Base-by-base conservation (phyloP, 2,797 vertebrate species). In the Erethizon dorsatum region DNA sequence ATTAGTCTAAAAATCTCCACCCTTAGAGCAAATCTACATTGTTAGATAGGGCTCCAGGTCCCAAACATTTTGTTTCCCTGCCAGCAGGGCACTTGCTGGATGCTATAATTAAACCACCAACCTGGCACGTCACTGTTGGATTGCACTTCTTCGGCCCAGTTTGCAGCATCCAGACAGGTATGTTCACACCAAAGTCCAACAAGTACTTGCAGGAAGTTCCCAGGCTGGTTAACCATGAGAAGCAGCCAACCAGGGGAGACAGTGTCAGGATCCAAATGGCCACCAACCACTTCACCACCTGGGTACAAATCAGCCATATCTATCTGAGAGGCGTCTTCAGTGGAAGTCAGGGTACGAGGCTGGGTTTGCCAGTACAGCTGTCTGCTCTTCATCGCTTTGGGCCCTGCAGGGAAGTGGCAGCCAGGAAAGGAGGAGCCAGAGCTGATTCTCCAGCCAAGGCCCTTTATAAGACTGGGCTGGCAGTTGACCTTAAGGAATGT, bases 21-120 rank as follows among this genome's bases (percentile, higher is more conserved):
- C 94, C 56, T 83, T 20, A 3, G 8, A 63, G 15, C 47, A 61
- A 86, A 89, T 83, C 86, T 52, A 15, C 33, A 37, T 57, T 59
- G n/a, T 75, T 89, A 65, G 92, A 80, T 87, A 84, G 77, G 52
- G 56, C 93, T 82, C 75, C 83, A 75, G 87, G 93, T 94, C 78
- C 73, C 24, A 65, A 26, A 90, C 37, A 33, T 92, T 87, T 97
- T 61, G 37, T 47, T 86, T 5, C 63, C 52, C 52, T 1, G 14
- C 67, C 54, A 77, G 61, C 31, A 86, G 67, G 85, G 31, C 69
- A 67, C 54, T 63, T 87, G 54, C 79, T 31, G 26, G 45, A n/a
- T 83, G 90, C 28, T 17, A 9, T 95, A 59, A 91, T 93, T 92
- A 96, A 86, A 71, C 61, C 33, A 69, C 15, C 41, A 54, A 50